Evolutionary conservation across 1,140 invertebrate genomes (phyloP).

Genomic region (Drosophila bipectinata): DNA sequence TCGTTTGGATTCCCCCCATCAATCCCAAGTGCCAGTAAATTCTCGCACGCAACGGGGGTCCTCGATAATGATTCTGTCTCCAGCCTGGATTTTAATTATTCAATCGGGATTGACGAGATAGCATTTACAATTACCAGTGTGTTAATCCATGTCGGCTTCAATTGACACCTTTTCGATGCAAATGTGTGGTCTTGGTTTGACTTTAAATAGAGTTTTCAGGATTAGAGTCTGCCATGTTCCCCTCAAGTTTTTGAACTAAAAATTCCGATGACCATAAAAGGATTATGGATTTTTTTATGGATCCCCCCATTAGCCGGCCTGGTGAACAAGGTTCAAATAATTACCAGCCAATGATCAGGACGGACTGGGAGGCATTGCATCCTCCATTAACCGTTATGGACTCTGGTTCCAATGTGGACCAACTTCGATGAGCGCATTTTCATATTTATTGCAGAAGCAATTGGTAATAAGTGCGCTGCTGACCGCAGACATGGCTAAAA

Average conservation of each 20-base stretch:
- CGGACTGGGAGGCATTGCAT: constrained; percentile 6
- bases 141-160: constrained; percentile 3
- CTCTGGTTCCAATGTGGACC: constrained; percentile 32
- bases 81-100: constrained; percentile 34
- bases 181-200: neutral
- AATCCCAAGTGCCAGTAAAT: neutral
- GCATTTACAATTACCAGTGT: constrained; percentile 17
- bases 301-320: neutral
- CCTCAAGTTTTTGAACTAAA: neutral
- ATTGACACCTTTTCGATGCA: constrained; percentile 18
- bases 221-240: neutral
- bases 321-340: constrained; percentile 15
- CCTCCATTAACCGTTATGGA: constrained; percentile 53
- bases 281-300: neutral
- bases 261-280: neutral
- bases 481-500: constrained; percentile 40
- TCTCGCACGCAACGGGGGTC: constrained; percentile 28
- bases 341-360: constrained; percentile 14
- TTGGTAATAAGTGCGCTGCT: constrained; percentile 69
- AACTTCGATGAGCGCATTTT: constrained; percentile 64
- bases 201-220: neutral
- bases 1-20: neutral
- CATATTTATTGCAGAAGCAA: constrained; percentile 74
- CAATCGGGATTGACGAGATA: constrained; percentile 1
- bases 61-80: constrained; percentile 24